Conservation (phyloP, 2,888 invertebrate species). For the Globia sparganii region DNA sequence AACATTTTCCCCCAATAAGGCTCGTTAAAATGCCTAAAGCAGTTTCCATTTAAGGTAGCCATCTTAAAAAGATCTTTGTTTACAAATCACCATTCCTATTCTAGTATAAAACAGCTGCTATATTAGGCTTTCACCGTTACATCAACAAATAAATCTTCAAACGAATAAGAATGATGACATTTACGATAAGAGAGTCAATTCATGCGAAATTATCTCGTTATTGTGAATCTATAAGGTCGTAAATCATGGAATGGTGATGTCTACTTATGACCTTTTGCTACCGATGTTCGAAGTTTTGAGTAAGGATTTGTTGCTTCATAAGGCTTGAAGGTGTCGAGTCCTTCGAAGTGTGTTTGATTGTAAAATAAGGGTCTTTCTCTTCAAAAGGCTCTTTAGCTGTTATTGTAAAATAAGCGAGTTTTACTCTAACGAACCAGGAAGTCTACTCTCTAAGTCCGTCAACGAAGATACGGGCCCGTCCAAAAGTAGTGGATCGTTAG, state of each 20-base stretch:
- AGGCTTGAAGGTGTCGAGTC: slow-evolving; percentile 4
- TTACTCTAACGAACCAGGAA: background rate
- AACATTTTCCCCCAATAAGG: slow-evolving; percentile 9
- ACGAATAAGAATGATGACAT: slow-evolving; percentile 50
- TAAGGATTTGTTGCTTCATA: slow-evolving; percentile 34
- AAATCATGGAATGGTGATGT: slow-evolving; percentile 46
- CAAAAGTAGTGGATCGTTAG: too few species aligned
- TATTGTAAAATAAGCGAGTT: background rate
- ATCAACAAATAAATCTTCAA: slow-evolving; percentile 38
- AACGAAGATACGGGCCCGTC: too few species aligned
- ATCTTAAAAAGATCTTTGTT: slow-evolving; percentile 24
- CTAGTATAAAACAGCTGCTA: slow-evolving; percentile 16
- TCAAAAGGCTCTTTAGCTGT: background rate
- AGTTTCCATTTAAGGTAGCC: slow-evolving; percentile 9
- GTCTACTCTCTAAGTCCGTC: too few species aligned
- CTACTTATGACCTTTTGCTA: slow-evolving; percentile 48
- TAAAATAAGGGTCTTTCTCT: background rate
- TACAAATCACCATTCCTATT: slow-evolving; percentile 29
- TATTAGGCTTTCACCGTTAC: slow-evolving; percentile 52
- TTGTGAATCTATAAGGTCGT: slow-evolving; percentile 47
- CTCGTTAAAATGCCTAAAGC: slow-evolving; percentile 13
- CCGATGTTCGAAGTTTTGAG: slow-evolving; percentile 40
- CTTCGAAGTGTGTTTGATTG: background rate
- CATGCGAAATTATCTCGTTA: slow-evolving; percentile 42
- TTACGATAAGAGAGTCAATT: slow-evolving; percentile 53